phyloP scores from a whole-genome alignment of 2,888 invertebrate genomes.

The Autographa pulchrina region DNA sequence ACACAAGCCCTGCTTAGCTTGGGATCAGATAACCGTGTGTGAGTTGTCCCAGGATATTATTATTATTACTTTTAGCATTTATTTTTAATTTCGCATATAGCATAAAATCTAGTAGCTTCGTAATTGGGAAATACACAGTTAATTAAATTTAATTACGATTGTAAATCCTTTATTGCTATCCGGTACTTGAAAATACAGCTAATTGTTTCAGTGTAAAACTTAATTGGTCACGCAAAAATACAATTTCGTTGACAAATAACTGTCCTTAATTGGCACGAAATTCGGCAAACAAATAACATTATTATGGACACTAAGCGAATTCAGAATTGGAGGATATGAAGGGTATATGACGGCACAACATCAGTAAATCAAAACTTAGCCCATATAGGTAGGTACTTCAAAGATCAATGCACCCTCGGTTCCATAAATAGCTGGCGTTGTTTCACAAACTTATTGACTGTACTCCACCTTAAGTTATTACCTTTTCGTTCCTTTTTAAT shows the following conservation, averaged over 20 bases:
- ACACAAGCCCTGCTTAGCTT: too few species aligned
- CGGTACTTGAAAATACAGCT: too few species aligned
- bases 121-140: too few species aligned
- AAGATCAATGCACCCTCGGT: constrained; percentile 78
- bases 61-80: too few species aligned
- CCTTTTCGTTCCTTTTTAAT: constrained; percentile 38
- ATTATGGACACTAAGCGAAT: not conserved
- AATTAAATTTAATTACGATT: not conserved
- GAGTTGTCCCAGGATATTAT: too few species aligned
- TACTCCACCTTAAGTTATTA: constrained; percentile 1
- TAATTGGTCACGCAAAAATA: not conserved
- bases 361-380: constrained; percentile 39
- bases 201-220: constrained; percentile 1
- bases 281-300: not conserved
- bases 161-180: too few species aligned
- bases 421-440: constrained; percentile 73
- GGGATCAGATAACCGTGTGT: too few species aligned
- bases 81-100: too few species aligned
- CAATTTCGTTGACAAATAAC: not conserved
- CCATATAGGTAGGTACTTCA: constrained; percentile 30
- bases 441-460: constrained; percentile 53
- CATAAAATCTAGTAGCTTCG: too few species aligned
- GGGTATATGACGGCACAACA: constrained; percentile 7
- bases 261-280: not conserved
- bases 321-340: not conserved